A percentile compares a stretch with the other conserved stretches of the same genome.
Conservation (phyloP, 2,113 vertebrate species). For the Malaclemys terrapin region DNA sequence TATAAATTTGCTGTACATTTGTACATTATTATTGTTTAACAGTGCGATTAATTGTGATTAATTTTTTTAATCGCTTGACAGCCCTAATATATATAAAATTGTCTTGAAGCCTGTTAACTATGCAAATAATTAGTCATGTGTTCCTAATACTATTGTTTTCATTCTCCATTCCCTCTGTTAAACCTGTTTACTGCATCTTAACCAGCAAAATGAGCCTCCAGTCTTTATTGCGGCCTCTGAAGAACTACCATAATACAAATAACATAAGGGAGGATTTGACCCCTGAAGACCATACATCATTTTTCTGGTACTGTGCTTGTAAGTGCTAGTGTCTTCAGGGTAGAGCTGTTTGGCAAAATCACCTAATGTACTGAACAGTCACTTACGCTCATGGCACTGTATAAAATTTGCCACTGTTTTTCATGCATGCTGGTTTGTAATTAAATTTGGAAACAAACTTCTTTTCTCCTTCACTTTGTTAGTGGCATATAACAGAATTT, state of each 20-base stretch:
- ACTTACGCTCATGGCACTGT: background rate
- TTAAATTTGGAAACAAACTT: background rate
- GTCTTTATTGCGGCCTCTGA: background rate
- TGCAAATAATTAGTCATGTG: background rate
- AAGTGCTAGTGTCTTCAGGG: background rate
- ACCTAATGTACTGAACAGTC: background rate
- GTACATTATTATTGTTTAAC: too few species aligned
- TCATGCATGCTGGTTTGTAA: background rate
- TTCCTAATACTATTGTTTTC: background rate
- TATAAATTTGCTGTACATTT: too few species aligned
- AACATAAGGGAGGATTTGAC: background rate
- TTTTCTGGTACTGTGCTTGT: background rate
- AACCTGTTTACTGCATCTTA: background rate
- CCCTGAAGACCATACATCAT: background rate
- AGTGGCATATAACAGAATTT: background rate
- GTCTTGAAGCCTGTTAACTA: background rate
- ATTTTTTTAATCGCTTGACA: too few species aligned
- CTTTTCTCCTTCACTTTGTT: background rate
- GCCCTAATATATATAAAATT: background rate
- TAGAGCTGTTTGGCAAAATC: background rate
- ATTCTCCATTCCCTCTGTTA: background rate
- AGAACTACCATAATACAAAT: background rate
- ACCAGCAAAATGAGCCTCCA: background rate
- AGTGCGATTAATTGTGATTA: too few species aligned
- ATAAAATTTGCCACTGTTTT: background rate